Evolutionary conservation across 2,888 invertebrate genomes (phyloP).

Genomic region (Drosophila mayaguana): DNA sequence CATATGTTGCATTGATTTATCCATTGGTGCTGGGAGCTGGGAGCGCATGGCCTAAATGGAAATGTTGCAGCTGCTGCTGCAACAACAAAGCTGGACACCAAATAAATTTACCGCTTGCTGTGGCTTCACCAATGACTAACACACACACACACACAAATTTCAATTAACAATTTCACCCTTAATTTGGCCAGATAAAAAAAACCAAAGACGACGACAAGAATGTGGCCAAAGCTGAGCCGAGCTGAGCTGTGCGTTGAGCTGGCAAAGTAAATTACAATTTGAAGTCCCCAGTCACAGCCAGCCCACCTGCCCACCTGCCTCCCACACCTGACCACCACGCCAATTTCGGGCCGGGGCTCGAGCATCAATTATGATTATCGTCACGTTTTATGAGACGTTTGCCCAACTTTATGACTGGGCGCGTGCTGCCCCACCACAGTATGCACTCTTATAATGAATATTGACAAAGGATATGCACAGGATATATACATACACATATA

Average conservation of each 20-base stretch:
- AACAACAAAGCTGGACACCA: conserved; percentile 32
- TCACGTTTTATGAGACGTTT: conserved; percentile 85
- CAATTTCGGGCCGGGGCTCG: conserved; percentile 55
- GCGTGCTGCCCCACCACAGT: conserved; percentile 62
- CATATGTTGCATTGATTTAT: conserved; percentile 83
- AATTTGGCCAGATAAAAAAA: conserved; percentile 67
- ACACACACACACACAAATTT: conserved; percentile 71
- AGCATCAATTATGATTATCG: conserved; percentile 85
- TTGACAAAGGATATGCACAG: conserved; percentile 82
- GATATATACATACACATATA: conserved; percentile 21
- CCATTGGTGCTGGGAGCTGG: conserved; percentile 50
- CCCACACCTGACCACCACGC: conserved; percentile 47
- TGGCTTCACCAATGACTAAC: conserved; percentile 16
- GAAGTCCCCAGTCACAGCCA: conserved; percentile 24
- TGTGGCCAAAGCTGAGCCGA: conserved; percentile 33
- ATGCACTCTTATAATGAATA: conserved; percentile 83
- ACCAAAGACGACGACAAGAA: conserved; percentile 21
- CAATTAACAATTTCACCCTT: conserved; percentile 80
- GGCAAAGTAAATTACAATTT: conserved; percentile 78
- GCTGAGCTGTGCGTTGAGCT: conserved; percentile 26
- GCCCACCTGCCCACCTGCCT: conserved; percentile 2
- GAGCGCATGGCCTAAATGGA: conserved; percentile 59
- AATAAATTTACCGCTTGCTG: conserved; percentile 52
- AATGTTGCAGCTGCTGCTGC: conserved; percentile 56
- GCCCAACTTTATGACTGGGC: conserved; percentile 83